Evolutionary conservation across 2,113 vertebrate genomes (phyloP).

Genomic region (Aegypius monachus): DNA sequence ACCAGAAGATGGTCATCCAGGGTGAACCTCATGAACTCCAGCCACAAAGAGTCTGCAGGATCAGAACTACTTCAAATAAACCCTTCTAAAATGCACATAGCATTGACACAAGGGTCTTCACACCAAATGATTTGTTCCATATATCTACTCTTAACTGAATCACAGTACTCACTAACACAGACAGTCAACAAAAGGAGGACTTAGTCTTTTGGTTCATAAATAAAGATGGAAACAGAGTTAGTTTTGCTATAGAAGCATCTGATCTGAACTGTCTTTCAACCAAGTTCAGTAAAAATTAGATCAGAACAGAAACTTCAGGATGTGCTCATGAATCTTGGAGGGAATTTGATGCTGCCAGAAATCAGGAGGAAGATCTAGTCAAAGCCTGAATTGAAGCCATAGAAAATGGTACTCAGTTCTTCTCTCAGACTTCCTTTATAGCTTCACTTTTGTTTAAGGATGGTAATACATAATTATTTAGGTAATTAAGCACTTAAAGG

Average conservation of each 20-base stretch:
- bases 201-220: not conserved
- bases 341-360: not conserved
- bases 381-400: not conserved
- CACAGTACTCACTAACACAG: not conserved
- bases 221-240: not conserved
- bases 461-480: not conserved
- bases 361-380: not conserved
- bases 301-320: not conserved
- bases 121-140: not conserved
- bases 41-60: not conserved
- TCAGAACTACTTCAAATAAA: not conserved
- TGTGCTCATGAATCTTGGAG: not conserved
- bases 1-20: not conserved
- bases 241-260: not conserved
- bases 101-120: not conserved
- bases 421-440: not conserved
- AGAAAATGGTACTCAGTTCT: not conserved
- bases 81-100: not conserved
- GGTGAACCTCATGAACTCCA: not conserved
- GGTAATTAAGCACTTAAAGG: not conserved
- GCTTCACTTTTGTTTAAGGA: not conserved
- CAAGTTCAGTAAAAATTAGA: not conserved
- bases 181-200: not conserved
- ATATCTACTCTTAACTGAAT: not conserved
- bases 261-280: not conserved